A percentile compares a stretch with the other conserved stretches of the same genome.
Conservation (phyloP, 2,888 invertebrate genomes). For the Dinocampus coccinellae region DNA sequence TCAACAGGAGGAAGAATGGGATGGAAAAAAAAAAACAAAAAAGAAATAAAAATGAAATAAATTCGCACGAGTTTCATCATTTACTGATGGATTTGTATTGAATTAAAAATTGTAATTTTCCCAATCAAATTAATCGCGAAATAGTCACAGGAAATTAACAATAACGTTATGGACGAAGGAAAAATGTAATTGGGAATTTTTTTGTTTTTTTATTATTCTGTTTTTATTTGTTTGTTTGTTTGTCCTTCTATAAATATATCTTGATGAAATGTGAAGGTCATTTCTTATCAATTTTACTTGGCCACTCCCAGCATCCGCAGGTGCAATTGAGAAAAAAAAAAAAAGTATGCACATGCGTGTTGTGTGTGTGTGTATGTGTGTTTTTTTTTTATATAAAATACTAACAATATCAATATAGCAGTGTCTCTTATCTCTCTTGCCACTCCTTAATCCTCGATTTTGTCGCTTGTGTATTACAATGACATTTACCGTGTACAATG, state of each 20-base stretch:
- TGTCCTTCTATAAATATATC: not conserved
- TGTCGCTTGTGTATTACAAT: not conserved
- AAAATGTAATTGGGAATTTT: not conserved
- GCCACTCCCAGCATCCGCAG: constrained; percentile 35
- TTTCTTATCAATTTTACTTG: constrained; percentile 15
- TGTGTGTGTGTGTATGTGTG: not conserved
- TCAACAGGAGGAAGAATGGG: not conserved
- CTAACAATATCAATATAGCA: not conserved
- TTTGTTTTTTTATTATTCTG: not conserved
- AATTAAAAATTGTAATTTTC: not conserved
- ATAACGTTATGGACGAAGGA: constrained; percentile 1
- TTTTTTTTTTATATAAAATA: constrained; percentile 7
- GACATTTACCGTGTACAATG: not conserved
- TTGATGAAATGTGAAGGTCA: constrained; percentile 3
- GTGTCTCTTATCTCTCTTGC: not conserved
- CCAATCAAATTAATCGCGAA: not conserved
- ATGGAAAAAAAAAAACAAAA: not conserved
- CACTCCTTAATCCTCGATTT: not conserved
- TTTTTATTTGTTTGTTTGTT: not conserved
- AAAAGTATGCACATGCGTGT: too few species aligned
- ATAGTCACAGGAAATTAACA: constrained; percentile 21
- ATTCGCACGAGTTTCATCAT: not conserved
- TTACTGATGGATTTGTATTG: not conserved
- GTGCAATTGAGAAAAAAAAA: constrained; percentile 18
- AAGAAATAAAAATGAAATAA: not conserved